Evolutionary conservation across 2,797 vertebrate genomes (phyloP).

Genomic region (Miichthys miiuy): DNA sequence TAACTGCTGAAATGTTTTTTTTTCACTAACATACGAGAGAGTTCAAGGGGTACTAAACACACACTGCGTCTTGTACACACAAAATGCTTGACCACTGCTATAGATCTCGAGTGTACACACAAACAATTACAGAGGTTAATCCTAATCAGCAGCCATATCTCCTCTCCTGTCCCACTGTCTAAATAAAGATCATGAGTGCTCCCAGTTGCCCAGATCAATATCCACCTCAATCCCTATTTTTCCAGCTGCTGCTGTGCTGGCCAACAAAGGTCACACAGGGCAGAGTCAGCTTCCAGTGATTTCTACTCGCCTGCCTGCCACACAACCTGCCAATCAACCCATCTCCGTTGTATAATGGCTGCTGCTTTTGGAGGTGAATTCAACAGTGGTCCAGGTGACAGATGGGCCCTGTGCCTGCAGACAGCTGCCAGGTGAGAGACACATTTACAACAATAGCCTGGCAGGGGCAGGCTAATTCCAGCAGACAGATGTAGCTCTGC

Average conservation of each 20-base stretch:
- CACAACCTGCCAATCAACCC: conserved; percentile 55
- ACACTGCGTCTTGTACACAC: not conserved
- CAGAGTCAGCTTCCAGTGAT: conserved; percentile 38
- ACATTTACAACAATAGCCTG: conserved; percentile 71
- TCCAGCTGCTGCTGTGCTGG: conserved; percentile 20
- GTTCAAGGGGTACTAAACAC: conserved; percentile 1
- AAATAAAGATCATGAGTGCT: conserved; percentile 33
- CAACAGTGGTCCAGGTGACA: conserved; percentile 72
- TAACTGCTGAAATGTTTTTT: conserved; percentile 2
- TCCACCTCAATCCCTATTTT: conserved; percentile 38
- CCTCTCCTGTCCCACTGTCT: conserved; percentile 3
- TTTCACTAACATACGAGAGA: not conserved
- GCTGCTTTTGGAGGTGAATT: conserved; percentile 63
- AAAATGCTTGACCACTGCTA: conserved; percentile 42
- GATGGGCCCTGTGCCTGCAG: conserved; percentile 70
- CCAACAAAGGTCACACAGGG: conserved; percentile 53
- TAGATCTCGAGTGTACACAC: conserved; percentile 9
- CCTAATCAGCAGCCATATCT: conserved; percentile 31
- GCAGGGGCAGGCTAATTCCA: conserved; percentile 63
- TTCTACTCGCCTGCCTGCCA: conserved; percentile 43
- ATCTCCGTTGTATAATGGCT: conserved; percentile 59
- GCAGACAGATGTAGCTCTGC: conserved; percentile 63
- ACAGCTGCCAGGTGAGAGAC: conserved; percentile 75
- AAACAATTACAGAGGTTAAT: conserved; percentile 28
- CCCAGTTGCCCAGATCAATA: conserved; percentile 46